Evolutionary conservation across 2,888 invertebrate genomes (phyloP), one percentile per base, ranked within the genome.

Genomic region (Maniola hyperantus): DNA sequence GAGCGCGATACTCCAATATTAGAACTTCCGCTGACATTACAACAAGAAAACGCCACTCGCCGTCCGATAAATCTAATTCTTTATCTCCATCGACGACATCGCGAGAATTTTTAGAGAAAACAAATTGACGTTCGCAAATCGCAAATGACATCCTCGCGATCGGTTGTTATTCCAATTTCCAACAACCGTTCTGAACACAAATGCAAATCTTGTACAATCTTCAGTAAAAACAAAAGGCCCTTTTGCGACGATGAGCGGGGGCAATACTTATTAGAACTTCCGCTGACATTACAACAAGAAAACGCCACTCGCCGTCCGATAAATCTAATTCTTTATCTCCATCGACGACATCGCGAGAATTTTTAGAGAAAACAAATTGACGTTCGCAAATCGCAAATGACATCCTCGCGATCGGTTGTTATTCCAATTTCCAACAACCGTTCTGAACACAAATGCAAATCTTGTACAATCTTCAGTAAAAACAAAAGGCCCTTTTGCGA

Each of bases 201-300:
- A n/a, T 89, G 89, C 89, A 83, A 88, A 87, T 84, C 83, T 84
- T 78, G 77, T 78, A 79, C 77, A 80, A 82, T 74, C 71, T 74
- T 76, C 74, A 77, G 80, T 79, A 86, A 88, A 91, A 89, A 90
- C 86, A 87, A 87, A 85, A 82, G 82, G 76, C 79, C 76, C 81
- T 73, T 81, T 75, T 77, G 68, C 66, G 74, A 77, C 71, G 72
- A 78, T 83, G 85, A 81, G 79, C 81, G 82, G 77, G n/a, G n/a
- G n/a, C 77, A 73, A 73, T 75, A 79, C 77, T 83, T 88, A 88
- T 89, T 89, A 89, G 87, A 87, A 84, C 88, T 88, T 90, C 91
- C 91, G 90, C 79, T 88, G 79, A 72, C 70, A 75, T 75, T 76
- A 78, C 72, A 79, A 79, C 74, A 78, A 83, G 81, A 79, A 75